phyloP scores from a whole-genome alignment of 1,140 invertebrate genomes.

The Aleiodes sp. region DNA sequence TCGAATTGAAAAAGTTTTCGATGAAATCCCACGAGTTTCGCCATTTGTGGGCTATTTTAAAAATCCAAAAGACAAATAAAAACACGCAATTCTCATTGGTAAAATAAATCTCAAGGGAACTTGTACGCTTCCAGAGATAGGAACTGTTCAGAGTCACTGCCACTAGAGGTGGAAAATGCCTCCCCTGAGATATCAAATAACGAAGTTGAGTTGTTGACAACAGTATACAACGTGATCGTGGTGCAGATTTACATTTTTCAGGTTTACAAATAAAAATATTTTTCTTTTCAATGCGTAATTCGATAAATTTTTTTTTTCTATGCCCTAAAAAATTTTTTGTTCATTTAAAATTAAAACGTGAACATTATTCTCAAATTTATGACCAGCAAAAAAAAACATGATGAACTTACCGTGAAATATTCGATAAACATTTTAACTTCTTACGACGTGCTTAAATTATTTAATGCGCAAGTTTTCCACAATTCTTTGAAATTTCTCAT shows the following conservation, averaged over 20 bases:
- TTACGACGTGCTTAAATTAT: background rate
- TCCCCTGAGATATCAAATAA: slow-evolving; percentile 19
- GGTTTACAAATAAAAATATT: background rate
- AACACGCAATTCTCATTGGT: background rate
- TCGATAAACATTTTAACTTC: background rate
- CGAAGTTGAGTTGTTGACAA: slow-evolving; percentile 13
- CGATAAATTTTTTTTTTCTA: no score
- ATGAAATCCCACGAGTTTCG: background rate
- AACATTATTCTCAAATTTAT: background rate
- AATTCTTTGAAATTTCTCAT: background rate
- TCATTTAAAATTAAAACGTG: no score
- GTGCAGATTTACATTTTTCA: background rate
- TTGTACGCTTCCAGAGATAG: slow-evolving; percentile 1
- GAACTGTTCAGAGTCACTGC: slow-evolving; percentile 6
- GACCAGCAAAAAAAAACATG: background rate
- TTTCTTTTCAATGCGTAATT: no score
- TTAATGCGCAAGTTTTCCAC: background rate
- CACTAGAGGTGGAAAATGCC: background rate
- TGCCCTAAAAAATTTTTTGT: no score
- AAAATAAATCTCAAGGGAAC: slow-evolving; percentile 17
- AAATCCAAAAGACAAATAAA: background rate
- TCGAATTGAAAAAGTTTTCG: slow-evolving; percentile 2
- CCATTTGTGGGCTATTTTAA: background rate
- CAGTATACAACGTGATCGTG: background rate
- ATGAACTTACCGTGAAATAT: slow-evolving; percentile 14